Evolutionary conservation across 2,797 vertebrate genomes (phyloP), one percentile per base, ranked within the genome.

Genomic region (Brachyalestes nurse): DNA sequence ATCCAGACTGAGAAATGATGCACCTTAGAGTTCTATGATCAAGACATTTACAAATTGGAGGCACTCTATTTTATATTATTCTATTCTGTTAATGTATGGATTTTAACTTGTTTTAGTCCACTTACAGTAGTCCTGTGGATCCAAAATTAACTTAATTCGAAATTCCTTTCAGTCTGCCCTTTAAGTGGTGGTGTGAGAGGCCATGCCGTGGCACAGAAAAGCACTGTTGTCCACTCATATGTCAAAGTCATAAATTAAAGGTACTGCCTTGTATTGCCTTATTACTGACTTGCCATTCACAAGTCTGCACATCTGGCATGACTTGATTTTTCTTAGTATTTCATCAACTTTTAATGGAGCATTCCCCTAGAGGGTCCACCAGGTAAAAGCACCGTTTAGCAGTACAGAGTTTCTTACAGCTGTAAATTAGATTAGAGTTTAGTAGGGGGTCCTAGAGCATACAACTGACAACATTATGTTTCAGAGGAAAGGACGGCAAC

Each of bases 321-420:
- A 42, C 45, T 13, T 55, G 60, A 66, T 55, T 77, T 82, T 77
- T 77, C 80, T 58, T 82, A 82, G 71, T 82, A 77, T 82, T 82
- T 82, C 80, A 82, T 72, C 74, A 72, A 57, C 65, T 72, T 82
- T 82, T 77, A 82, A 77, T 82, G 60, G 64, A 72, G 73, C 60
- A 49, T 72, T 82, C 25, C 69, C 64, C 25, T 28, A 17, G 69
- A 77, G 69, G 61, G 69, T 66, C 72, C 47, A 51, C 51, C 80
- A 77, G 67, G 75, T 65, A 72, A 58, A 82, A 67, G 71, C 51
- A 72, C 47, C 2, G 42, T 23, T 77, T 57, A 72, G 53, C 61
- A 77, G 66, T 62, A 64, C 47, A 65, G 67, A 77, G 47, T 23
- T 77, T 65, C 80, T 65, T 77, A 73, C 75, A 82, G 80, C 75